phyloP scores from a whole-genome alignment of 2,888 invertebrate genomes.

The Parnassius orleans region DNA sequence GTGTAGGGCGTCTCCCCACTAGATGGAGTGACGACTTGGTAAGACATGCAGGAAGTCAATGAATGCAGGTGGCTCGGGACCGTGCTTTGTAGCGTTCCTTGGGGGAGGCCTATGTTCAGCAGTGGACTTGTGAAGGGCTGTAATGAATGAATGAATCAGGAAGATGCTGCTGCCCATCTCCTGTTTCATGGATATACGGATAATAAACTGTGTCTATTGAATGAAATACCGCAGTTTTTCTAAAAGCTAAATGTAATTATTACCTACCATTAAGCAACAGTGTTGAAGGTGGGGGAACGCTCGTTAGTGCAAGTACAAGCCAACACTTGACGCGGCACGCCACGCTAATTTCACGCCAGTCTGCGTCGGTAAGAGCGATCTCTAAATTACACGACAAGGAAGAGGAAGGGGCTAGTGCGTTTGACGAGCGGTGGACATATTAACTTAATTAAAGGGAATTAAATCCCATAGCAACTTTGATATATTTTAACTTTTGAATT shows the following conservation, averaged over 20 bases:
- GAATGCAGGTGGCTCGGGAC: too few relatives aligned
- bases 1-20: too few relatives aligned
- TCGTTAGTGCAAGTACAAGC: constrained; percentile 29
- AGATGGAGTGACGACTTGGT: too few relatives aligned
- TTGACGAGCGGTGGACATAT: constrained; percentile 30
- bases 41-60: too few relatives aligned
- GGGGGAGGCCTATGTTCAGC: too few relatives aligned
- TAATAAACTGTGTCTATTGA: too few relatives aligned
- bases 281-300: constrained; percentile 20
- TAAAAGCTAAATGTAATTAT: neutral
- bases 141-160: too few relatives aligned
- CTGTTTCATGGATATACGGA: too few relatives aligned
- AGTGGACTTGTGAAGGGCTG: too few relatives aligned
- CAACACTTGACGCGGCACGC: constrained; percentile 37
- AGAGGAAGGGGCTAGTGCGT: constrained; percentile 19
- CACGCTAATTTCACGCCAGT: constrained; percentile 54
- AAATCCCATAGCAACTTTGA: constrained; percentile 2
- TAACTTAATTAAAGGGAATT: constrained; percentile 37
- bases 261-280: constrained; percentile 10
- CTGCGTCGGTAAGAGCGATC: constrained; percentile 40
- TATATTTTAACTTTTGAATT: neutral
- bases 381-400: constrained; percentile 42
- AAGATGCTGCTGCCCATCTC: too few relatives aligned
- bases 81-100: too few relatives aligned
- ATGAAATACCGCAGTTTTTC: too few relatives aligned